Conservation (phyloP, 2,113 vertebrate genomes). For the Hymenochirus boettgeri region DNA sequence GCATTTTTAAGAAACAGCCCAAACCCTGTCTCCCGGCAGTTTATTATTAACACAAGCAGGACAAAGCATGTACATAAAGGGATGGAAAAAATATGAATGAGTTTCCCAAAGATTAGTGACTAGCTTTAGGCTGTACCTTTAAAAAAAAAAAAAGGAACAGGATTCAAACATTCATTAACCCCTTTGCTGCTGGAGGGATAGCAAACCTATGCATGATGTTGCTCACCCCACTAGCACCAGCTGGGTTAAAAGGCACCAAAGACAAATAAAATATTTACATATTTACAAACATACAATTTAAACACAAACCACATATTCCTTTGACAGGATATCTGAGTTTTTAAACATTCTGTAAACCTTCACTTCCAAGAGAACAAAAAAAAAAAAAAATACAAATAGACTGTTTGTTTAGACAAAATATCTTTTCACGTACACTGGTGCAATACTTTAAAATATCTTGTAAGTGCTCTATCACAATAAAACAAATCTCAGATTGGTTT, state of each 20-base stretch:
- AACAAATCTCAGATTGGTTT: conserved; percentile 76
- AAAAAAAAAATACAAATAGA: conserved; percentile 87
- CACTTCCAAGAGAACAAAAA: conserved; percentile 92
- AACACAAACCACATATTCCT: conserved; percentile 75
- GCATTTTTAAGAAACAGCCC: conserved; percentile 80
- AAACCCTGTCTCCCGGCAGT: conserved; percentile 82
- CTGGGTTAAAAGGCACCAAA: conserved; percentile 77
- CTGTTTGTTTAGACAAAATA: conserved; percentile 91
- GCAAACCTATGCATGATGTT: neutral
- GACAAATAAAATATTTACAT: conserved; percentile 72
- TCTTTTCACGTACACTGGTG: conserved; percentile 92
- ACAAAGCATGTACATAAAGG: conserved; percentile 53
- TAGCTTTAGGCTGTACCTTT: conserved; percentile 66
- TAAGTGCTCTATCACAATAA: conserved; percentile 81
- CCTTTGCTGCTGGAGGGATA: conserved; percentile 47
- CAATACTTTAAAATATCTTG: conserved; percentile 92
- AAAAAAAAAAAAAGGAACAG: conserved; percentile 54
- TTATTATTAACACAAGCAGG: conserved; percentile 72
- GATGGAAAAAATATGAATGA: conserved; percentile 21
- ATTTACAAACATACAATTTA: conserved; percentile 73
- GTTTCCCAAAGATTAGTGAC: conserved; percentile 62
- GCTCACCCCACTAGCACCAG: conserved; percentile 39
- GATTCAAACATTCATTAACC: conserved; percentile 61
- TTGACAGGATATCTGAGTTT: conserved; percentile 68
- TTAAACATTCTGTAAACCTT: conserved; percentile 97